Evolutionary conservation across 64 coral and sea anemone species (phyloP).

Genomic region (Pocillopora damicornis): DNA sequence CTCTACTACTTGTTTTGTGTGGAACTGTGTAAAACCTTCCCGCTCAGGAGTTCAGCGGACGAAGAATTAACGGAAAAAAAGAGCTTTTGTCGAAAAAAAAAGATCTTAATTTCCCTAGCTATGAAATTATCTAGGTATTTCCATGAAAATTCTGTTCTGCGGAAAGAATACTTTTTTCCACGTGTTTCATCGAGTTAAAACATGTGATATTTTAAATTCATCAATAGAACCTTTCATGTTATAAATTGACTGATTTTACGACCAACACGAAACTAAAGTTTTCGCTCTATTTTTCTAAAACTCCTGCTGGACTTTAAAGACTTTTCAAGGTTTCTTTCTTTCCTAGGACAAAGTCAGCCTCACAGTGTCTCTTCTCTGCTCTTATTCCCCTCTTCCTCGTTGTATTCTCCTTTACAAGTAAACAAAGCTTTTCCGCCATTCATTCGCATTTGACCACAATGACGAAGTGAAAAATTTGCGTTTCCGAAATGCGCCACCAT

Average conservation of each 20-base stretch:
- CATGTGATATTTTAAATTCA: constrained; percentile 4
- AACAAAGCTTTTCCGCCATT: neutral
- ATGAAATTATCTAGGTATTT: neutral
- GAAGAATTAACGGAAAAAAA: neutral
- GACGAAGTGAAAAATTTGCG: too few species aligned
- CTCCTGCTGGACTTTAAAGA: too few species aligned
- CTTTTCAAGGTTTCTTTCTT: neutral
- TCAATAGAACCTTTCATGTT: neutral
- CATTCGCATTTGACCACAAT: neutral
- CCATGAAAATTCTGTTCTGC: neutral
- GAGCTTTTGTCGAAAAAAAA: neutral
- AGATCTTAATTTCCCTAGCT: too few species aligned
- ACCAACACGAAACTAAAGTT: neutral
- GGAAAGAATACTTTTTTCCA: neutral
- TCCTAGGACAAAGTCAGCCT: too few species aligned
- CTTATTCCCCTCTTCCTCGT: neutral
- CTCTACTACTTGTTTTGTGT: neutral
- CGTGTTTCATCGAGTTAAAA: neutral
- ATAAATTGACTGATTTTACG: neutral
- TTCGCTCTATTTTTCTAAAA: neutral
- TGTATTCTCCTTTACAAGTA: neutral
- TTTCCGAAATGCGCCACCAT: too few species aligned
- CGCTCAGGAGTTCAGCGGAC: too few species aligned
- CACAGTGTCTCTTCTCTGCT: neutral
- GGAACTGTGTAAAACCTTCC: neutral